A percentile compares a stretch with the other conserved stretches of the same genome.
phyloP scores from a whole-genome alignment of 2,113 vertebrate genomes.

The Plectropomus leopardus region DNA sequence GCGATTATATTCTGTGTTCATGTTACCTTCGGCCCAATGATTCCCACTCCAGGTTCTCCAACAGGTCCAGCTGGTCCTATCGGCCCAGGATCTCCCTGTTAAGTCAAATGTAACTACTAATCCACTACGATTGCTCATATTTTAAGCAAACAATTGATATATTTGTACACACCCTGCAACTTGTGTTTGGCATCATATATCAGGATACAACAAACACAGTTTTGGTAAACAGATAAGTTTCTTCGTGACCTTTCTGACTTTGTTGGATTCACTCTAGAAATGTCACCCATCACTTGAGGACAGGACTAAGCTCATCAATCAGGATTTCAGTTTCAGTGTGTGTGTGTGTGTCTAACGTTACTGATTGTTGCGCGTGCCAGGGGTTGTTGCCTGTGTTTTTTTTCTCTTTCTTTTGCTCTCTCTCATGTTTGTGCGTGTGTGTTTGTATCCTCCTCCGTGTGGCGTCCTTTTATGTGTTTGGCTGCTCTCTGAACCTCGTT shows the following conservation, averaged over 20 bases:
- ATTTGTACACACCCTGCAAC: not conserved
- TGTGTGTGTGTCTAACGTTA: not conserved
- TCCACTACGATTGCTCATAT: not conserved
- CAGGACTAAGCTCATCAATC: not conserved
- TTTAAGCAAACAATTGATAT: not conserved
- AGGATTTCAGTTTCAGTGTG: not conserved
- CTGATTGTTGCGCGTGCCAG: too few relatives aligned
- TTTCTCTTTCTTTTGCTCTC: too few relatives aligned
- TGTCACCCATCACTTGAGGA: not conserved
- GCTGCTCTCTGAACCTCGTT: too few relatives aligned
- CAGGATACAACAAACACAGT: not conserved
- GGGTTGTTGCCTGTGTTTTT: too few relatives aligned
- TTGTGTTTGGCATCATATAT: not conserved
- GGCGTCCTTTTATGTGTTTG: too few relatives aligned
- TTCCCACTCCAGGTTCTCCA: constrained; percentile 84
- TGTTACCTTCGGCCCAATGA: constrained; percentile 87
- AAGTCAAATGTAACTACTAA: not conserved
- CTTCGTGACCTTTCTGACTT: too few relatives aligned
- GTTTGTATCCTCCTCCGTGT: too few relatives aligned
- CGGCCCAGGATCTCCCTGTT: constrained; percentile 88
- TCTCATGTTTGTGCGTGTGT: too few relatives aligned
- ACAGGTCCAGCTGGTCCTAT: constrained; percentile 83
- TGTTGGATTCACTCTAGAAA: not conserved
- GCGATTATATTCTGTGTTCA: not conserved
- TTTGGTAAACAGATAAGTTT: not conserved